Evolutionary conservation across 2,888 invertebrate genomes (phyloP), one percentile per base, ranked within the genome.

Genomic region (Phaonia tiefii): DNA sequence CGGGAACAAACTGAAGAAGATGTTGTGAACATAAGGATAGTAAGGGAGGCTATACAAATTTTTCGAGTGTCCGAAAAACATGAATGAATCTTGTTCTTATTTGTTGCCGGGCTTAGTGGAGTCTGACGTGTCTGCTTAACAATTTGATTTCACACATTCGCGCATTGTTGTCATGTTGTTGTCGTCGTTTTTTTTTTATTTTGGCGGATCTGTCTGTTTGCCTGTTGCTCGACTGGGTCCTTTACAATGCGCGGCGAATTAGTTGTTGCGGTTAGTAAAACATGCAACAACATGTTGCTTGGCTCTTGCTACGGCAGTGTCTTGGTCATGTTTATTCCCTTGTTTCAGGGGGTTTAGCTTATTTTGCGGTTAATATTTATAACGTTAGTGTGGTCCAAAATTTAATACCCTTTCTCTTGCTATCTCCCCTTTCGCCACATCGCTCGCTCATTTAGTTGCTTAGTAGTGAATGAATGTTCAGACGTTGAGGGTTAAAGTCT

Each of bases 311-410:
- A 26, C 42, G 60, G 51, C 69, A 63, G 74, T 71, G 79, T 75
- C 71, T 56, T 74, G 71, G 54, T 67, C 70, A 69, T 82, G 82
- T 82, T 82, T 76, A 69, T 80, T 66, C 75, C 76, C 76, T 70
- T 79, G 77, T 83, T 71, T 54, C 26, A n/a, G 56, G 56, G 51
- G 39, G 74, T 69, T 75, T 39, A 63, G 78, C 69, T 78, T 63
- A 75, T 71, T 63, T 75, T 67, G 81, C 78, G 78, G 78, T 81
- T 81, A 71, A 81, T 78, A 81, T 78, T 81, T 80, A 80, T 86
- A 85, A 85, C 85, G 84, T 86, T 86, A 87, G 86, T 87, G 88
- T 87, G 88, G 86, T 88, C 88, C 86, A 88, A 86, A 88, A 88
- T 87, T 79, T 78, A 51, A 74, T 71, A 46, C 63, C 31, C n/a